Evolutionary conservation across 2,888 invertebrate genomes (phyloP), one percentile per base, ranked within the genome.

Genomic region (Dioctria linearis): DNA sequence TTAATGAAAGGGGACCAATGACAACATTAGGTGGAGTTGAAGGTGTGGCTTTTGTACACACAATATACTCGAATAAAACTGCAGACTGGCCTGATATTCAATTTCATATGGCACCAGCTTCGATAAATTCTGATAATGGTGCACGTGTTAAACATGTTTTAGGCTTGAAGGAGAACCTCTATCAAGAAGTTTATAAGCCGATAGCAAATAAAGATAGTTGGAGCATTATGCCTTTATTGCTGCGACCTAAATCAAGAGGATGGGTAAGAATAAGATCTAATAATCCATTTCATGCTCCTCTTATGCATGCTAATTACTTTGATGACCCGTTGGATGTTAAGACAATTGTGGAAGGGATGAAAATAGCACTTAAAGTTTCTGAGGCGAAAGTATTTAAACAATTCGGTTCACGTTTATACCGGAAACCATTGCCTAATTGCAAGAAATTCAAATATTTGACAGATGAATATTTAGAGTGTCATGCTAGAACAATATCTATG

Each of bases 221-320:
- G 94, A 95, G 95, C 0, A 93, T 96, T 81, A 95, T 96, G 92
- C 96, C 96, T 2, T 89, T 96, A n/a, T 88, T 96, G 3, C 88
- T 96, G 11, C 89, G 96, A 11, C 96, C 96, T 0, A 92, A 92
- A 83, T 95, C 96, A 0, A 89, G 95, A 75, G 96, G 96, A 6
- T 94, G 93, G 86, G 93, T 96, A 0, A 91, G 93, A 82, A 89
- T 98, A 39, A 91, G 91, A 79, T 94, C 94, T 81, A 93, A 93
- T 0, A 95, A 97, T 89, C 98, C 98, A 0, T 94, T 94, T 84
- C 94, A 95, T 73, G 94, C 94, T 85, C 98, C 98, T 0, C 87
- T 94, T 43, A 96, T 99, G 87, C 93, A 98, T 88, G 96, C 98
- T 2, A 96, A 98, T 86, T 99, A 99, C 87, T 95, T 98, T 84